phyloP scores from a whole-genome alignment of 2,797 vertebrate genomes.

The Malacoctenus gilli region DNA sequence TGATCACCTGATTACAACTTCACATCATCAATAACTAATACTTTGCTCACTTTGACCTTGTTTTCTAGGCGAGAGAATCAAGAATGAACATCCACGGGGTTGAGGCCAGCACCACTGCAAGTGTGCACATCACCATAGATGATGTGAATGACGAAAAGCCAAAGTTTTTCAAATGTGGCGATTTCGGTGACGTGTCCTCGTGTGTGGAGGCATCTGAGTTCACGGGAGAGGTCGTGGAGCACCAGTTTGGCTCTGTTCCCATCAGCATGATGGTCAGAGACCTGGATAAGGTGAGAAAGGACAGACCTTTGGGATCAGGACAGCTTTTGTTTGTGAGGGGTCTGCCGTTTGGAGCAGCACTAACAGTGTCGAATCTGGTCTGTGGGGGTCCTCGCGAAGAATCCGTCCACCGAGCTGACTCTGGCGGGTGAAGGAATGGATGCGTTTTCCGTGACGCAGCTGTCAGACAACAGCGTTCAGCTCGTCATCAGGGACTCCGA shows the following conservation, averaged over 20 bases:
- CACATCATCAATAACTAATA: no score
- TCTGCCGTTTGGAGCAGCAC: background rate
- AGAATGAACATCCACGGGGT: constrained; percentile 68
- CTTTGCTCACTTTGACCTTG: no score
- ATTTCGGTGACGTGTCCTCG: background rate
- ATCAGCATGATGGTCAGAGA: constrained; percentile 85
- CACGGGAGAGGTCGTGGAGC: constrained; percentile 81
- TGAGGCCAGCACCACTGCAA: constrained; percentile 63
- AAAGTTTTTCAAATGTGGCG: constrained; percentile 85
- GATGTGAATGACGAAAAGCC: constrained; percentile 91
- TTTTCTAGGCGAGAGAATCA: constrained; percentile 83
- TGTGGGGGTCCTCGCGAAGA: constrained; percentile 69
- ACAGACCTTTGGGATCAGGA: background rate
- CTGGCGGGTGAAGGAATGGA: constrained; percentile 76
- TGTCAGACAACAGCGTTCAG: constrained; percentile 76
- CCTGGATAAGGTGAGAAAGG: constrained; percentile 85
- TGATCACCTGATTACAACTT: no score
- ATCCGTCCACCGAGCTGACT: constrained; percentile 74
- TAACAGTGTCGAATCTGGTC: background rate
- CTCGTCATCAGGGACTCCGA: constrained; percentile 77
- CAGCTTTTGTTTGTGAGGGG: background rate
- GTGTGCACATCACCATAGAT: constrained; percentile 78
- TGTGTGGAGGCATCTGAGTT: constrained; percentile 78
- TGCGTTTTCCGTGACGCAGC: constrained; percentile 79
- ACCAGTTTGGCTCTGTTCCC: constrained; percentile 74